Base-by-base conservation (phyloP, 2,888 invertebrate species). In the Carcina quercana region DNA sequence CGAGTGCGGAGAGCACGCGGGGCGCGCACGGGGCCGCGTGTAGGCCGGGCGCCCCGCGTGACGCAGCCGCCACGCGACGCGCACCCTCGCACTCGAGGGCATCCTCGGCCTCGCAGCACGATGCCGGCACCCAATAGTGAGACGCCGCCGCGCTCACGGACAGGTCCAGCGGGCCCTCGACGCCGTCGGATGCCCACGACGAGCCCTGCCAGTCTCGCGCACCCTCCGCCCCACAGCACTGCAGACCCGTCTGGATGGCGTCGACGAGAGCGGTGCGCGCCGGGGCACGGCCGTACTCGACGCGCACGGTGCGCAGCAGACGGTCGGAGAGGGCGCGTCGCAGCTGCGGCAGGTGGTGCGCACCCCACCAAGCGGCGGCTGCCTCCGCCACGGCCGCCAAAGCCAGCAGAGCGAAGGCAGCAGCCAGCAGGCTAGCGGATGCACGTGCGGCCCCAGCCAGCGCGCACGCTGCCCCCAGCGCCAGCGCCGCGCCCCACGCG, bases 141-240 rank as follows among this genome's bases (percentile, higher is more conserved):
- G 51, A 42, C 40, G 59, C 22, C 33, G 68, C 57, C 45, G 79
- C 80, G 34, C 57, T 47, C 45, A 79, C 69, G 19, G 71, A 69
- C 37, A 79, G 65, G 57, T 78, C 76, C 6, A 78, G 66, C 33
- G 30, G 28, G 34, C 42, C 31, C 29, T 33, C 35, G 22, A 12
- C 24, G 27, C 17, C 37, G 8, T 12, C 34, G 25, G 17, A 43
- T 27, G 22, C 56, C 75, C 75, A 78, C 31, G 43, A 55, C 22
- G 78, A 66, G 40, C 47, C 50, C 60, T 71, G 78, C 98, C 97
- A 98, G 83, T 98, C 97, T 73, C 95, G 93, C 43, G 93, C 92
- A n/a, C 93, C 91, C 62, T 93, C 92, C 46, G 96, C 95, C 30
- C 98, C 98, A 79, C 97, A 98, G 68, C 97, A 98, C 68, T 93